Conservation (phyloP, 1,140 invertebrate genomes). For the Psix sp. region DNA sequence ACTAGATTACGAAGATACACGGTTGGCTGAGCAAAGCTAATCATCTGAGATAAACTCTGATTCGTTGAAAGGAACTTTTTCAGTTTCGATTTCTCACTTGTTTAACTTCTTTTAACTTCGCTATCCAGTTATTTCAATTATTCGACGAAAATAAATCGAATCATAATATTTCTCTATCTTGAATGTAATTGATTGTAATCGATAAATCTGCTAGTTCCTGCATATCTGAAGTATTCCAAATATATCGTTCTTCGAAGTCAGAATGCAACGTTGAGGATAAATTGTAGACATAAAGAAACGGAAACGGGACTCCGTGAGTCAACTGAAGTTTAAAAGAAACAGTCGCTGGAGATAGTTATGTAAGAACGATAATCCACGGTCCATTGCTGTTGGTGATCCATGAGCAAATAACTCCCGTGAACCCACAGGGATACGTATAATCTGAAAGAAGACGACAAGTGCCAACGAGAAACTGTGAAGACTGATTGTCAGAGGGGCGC, state of each 20-base stretch:
- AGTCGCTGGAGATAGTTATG: conserved; percentile 13
- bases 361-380: conserved; percentile 47
- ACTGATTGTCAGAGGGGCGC: conserved; percentile 19
- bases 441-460: conserved; percentile 26
- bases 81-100: too few species aligned
- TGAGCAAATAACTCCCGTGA: conserved; percentile 34
- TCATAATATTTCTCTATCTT: too few species aligned
- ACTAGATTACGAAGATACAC: background rate
- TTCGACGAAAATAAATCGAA: too few species aligned
- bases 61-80: too few species aligned
- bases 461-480: conserved; percentile 28
- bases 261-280: too few species aligned
- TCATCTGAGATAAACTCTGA: conserved; percentile 19
- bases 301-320: background rate
- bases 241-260: too few species aligned
- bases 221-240: too few species aligned
- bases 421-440: conserved; percentile 48
- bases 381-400: conserved; percentile 56
- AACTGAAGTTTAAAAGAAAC: background rate
- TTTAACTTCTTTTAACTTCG: too few species aligned
- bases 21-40: conserved; percentile 5
- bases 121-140: too few species aligned
- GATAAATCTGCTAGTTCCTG: too few species aligned
- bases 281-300: background rate
- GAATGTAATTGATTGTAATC: too few species aligned